Conservation (phyloP, 2,797 vertebrate genomes). For the Micromesistius poutassou region DNA sequence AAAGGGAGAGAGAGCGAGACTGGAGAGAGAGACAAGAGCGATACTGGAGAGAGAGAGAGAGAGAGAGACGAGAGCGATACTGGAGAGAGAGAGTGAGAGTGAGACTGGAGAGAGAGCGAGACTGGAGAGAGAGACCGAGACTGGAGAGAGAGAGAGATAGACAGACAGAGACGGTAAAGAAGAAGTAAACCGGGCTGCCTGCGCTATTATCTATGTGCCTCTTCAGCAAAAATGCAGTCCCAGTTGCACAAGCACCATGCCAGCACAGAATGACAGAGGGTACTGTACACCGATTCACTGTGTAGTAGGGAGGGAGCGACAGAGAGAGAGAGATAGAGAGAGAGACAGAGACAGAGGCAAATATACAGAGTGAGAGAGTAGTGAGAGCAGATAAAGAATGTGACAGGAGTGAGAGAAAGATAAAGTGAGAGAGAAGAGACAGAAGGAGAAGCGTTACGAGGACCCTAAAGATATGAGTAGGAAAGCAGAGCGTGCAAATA, state of each 20-base stretch:
- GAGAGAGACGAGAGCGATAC: slow-evolving; percentile 25
- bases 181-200: slow-evolving; percentile 77
- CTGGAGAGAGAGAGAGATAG: slow-evolving; percentile 22
- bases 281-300: slow-evolving; percentile 99
- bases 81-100: slow-evolving; percentile 36
- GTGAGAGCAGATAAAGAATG: slow-evolving; percentile 66
- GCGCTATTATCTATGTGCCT: slow-evolving; percentile 98
- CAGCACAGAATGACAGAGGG: slow-evolving; percentile 99
- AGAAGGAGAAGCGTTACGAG: slow-evolving; percentile 79
- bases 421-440: slow-evolving; percentile 43
- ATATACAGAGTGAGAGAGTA: slow-evolving; percentile 41
- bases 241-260: slow-evolving; percentile 99
- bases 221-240: slow-evolving; percentile 94
- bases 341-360: slow-evolving; percentile 72
- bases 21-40: slow-evolving; percentile 42
- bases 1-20: slow-evolving; percentile 21
- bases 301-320: slow-evolving; percentile 92
- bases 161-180: slow-evolving; percentile 33
- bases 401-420: slow-evolving; percentile 61
- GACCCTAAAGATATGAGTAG: slow-evolving; percentile 84
- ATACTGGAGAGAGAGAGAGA: no score
- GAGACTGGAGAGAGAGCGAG: slow-evolving; percentile 34
- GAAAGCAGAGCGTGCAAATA: slow-evolving; percentile 99
- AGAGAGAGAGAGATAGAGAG: slow-evolving; percentile 68
- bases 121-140: slow-evolving; percentile 47